Conservation (phyloP, 2,888 invertebrate species). For the Ferrisia virgata region DNA sequence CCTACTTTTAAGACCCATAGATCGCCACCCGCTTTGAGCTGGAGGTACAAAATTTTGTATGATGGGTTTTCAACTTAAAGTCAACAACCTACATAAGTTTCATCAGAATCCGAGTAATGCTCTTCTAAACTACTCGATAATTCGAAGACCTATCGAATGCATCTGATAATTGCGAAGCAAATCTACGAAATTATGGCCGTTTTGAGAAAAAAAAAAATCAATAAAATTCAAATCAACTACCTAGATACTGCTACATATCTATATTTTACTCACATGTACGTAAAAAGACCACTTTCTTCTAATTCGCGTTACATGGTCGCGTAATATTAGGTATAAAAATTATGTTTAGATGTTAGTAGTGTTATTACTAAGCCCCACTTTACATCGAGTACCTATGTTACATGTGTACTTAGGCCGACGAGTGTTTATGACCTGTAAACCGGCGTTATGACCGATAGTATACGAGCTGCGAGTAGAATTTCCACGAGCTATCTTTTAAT, state of each 20-base stretch:
- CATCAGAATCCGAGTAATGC: too few species aligned
- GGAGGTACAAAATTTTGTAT: too few species aligned
- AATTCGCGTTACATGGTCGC: not conserved
- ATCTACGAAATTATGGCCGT: not conserved
- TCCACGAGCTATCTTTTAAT: conserved; percentile 8
- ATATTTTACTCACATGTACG: too few species aligned
- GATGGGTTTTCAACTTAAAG: too few species aligned
- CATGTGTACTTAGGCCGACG: not conserved
- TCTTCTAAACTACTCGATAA: too few species aligned
- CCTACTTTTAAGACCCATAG: too few species aligned
- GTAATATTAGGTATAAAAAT: not conserved
- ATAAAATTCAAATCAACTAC: not conserved
- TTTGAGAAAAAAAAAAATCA: not conserved
- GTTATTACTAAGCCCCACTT: not conserved
- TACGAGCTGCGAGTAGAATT: not conserved
- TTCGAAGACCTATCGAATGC: not conserved
- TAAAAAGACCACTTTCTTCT: not conserved
- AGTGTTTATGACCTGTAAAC: not conserved
- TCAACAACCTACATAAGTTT: too few species aligned
- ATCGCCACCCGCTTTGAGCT: too few species aligned
- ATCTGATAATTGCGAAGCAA: not conserved
- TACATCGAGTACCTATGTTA: not conserved
- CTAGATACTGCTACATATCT: too few species aligned
- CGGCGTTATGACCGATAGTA: not conserved
- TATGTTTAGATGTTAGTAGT: conserved; percentile 5